A percentile compares a stretch with the other conserved stretches of the same genome.
phyloP scores from a whole-genome alignment of 2,113 vertebrate species.

The Misgurnus mizolepis region DNA sequence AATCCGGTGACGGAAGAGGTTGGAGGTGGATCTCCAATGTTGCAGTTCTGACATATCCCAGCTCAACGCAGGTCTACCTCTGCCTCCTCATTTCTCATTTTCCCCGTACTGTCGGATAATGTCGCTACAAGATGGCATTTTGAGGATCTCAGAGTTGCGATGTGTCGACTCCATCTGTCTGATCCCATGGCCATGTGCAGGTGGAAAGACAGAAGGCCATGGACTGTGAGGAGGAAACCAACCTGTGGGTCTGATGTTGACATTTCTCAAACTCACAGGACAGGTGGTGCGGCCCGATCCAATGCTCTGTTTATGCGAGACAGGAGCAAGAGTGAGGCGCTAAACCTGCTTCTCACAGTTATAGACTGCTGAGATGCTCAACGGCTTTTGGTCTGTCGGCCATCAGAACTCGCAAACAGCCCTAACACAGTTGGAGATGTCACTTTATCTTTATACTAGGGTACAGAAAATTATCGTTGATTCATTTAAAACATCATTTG shows the following conservation, averaged over 20 bases:
- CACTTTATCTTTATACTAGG: too few relatives aligned
- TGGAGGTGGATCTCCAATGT: constrained; percentile 37
- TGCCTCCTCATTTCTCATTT: constrained; percentile 47
- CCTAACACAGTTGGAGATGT: too few relatives aligned
- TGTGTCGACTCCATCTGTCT: constrained; percentile 49
- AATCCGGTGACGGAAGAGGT: constrained; percentile 43
- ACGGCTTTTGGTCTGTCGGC: neutral
- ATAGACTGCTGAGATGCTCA: neutral
- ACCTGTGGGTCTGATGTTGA: constrained; percentile 54
- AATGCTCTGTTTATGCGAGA: constrained; percentile 52
- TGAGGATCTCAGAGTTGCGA: constrained; percentile 48
- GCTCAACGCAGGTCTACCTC: constrained; percentile 51
- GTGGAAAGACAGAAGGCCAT: constrained; percentile 49
- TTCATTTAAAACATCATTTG: too few relatives aligned
- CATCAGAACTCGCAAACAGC: neutral
- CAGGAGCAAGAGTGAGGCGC: constrained; percentile 19
- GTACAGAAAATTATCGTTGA: too few relatives aligned
- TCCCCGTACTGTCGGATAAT: constrained; percentile 56
- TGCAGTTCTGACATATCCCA: constrained; percentile 47
- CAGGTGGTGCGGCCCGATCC: constrained; percentile 15
- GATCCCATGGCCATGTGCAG: constrained; percentile 48
- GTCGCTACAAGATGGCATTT: constrained; percentile 63
- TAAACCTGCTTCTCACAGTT: constrained; percentile 33
- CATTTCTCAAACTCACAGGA: constrained; percentile 54
- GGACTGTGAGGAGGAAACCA: constrained; percentile 42